Percentiles rank a stretch among this genome's conserved stretches.
Evolutionary conservation across 2,888 invertebrate genomes (phyloP).

Genomic region (Eristalinus aeneus): DNA sequence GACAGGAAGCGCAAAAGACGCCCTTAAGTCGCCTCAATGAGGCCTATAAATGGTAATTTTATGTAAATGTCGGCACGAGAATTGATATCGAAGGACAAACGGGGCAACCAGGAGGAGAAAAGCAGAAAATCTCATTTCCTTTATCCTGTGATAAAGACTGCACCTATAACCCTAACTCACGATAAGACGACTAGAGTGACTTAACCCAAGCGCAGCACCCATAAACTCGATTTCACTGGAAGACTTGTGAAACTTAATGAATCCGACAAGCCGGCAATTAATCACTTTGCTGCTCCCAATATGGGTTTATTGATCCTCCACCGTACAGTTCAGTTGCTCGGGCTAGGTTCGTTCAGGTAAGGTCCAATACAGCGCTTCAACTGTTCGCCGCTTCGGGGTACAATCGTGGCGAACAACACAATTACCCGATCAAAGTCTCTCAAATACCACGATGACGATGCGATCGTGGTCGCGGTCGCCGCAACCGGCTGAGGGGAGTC

Average conservation of each 20-base stretch:
- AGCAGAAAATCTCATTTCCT: conserved; percentile 29
- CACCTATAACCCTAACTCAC: neutral
- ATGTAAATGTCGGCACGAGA: conserved; percentile 33
- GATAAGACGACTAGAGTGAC: neutral
- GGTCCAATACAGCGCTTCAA: conserved; percentile 33
- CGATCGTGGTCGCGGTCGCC: neutral
- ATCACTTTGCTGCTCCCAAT: conserved; percentile 25
- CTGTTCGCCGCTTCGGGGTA: conserved; percentile 33
- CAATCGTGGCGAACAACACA: conserved; percentile 44
- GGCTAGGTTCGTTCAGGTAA: conserved; percentile 24
- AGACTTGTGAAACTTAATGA: conserved; percentile 40
- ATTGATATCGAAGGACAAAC: conserved; percentile 1
- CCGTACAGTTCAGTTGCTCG: neutral
- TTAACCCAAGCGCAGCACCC: neutral
- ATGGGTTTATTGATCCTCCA: conserved; percentile 45
- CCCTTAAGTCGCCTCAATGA: conserved; percentile 41
- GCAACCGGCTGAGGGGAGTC: conserved; percentile 9
- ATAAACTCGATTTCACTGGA: neutral
- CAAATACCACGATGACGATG: conserved; percentile 1
- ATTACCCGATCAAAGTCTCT: conserved; percentile 49
- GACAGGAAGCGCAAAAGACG: conserved; percentile 6
- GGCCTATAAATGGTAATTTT: conserved; percentile 50
- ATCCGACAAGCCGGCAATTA: conserved; percentile 44
- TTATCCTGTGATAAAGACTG: neutral
- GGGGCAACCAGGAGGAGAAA: neutral